Percentiles rank a stretch among this genome's conserved stretches.
Evolutionary conservation across 2,888 invertebrate species (phyloP).

Genomic region (Melitaea athalia): DNA sequence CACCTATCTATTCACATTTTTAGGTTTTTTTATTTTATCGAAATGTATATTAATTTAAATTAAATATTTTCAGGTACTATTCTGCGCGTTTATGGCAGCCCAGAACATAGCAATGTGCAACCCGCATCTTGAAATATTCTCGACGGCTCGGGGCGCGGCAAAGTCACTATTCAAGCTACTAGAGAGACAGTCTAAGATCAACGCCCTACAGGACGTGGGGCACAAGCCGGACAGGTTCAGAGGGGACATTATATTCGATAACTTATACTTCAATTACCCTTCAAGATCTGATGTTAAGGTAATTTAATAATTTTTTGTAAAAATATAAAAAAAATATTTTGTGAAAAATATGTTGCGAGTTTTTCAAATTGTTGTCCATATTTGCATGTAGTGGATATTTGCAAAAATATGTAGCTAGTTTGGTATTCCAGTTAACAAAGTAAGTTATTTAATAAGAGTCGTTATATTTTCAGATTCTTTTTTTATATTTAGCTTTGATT

Average conservation of each 20-base stretch:
- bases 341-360: too few relatives aligned
- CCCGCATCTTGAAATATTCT: conserved; percentile 89
- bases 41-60: not conserved
- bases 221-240: conserved; percentile 78
- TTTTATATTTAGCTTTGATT: too few relatives aligned
- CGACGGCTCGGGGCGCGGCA: conserved; percentile 87
- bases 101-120: conserved; percentile 89
- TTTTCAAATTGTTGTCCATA: too few relatives aligned
- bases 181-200: conserved; percentile 75
- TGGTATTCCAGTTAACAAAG: not conserved
- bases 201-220: conserved; percentile 57
- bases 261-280: conserved; percentile 90
- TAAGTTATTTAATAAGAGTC: not conserved
- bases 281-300: conserved; percentile 88
- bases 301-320: not conserved
- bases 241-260: conserved; percentile 87
- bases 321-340: too few relatives aligned
- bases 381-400: not conserved
- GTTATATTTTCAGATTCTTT: not conserved
- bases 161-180: conserved; percentile 86
- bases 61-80: conserved; percentile 81
- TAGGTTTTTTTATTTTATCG: too few relatives aligned
- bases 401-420: not conserved
- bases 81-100: conserved; percentile 88
- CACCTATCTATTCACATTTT: not conserved